Evolutionary conservation across 2,888 invertebrate species (phyloP).

Genomic region (Apantesis nais): DNA sequence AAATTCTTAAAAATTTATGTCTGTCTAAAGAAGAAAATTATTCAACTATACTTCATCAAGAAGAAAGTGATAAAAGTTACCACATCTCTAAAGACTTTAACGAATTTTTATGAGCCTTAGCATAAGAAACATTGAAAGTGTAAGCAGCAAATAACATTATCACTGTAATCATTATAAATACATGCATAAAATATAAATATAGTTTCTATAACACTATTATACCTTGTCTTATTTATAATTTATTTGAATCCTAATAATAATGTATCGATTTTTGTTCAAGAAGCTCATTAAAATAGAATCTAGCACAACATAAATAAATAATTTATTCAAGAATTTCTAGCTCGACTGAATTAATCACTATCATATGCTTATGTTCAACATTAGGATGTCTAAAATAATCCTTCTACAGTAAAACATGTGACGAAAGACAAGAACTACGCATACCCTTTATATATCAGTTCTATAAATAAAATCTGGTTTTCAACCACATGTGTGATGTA

Average conservation of each 20-base stretch:
- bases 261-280: not conserved
- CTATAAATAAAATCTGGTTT: constrained; percentile 4
- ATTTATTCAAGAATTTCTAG: not conserved
- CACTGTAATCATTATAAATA: too few species aligned
- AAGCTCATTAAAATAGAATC: not conserved
- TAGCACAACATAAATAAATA: not conserved
- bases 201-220: not conserved
- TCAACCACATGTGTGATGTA: not conserved
- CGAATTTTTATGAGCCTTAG: constrained; percentile 49
- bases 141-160: too few species aligned
- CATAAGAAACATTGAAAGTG: too few species aligned
- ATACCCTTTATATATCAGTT: not conserved
- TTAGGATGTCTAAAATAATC: not conserved
- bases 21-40: constrained; percentile 81
- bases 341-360: not conserved
- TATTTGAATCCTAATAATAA: not conserved
- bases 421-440: not conserved
- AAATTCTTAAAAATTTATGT: constrained; percentile 87
- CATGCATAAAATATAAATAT: not conserved
- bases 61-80: constrained; percentile 43
- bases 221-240: not conserved
- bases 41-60: constrained; percentile 45
- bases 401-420: not conserved
- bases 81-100: constrained; percentile 58
- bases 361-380: not conserved